Percentiles rank a stretch among this genome's conserved stretches.
Evolutionary conservation across 1,140 invertebrate genomes (phyloP).

Genomic region (Ips typographus): DNA sequence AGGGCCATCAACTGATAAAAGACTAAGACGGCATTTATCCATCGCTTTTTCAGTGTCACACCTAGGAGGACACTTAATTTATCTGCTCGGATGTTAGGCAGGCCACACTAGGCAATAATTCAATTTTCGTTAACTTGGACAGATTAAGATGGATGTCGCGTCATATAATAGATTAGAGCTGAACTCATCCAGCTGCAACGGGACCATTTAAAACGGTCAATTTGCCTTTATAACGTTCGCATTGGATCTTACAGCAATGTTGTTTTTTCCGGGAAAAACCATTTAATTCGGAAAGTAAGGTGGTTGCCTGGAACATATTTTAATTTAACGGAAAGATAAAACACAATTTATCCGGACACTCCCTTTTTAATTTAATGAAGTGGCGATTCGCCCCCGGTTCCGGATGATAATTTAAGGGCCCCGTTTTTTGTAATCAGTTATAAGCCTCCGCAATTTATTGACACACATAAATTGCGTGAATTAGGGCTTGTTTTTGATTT

Average conservation of each 20-base stretch:
- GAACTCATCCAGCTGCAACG: not conserved
- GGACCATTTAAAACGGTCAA: not conserved
- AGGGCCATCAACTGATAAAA: no score
- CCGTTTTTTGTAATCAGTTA: no score
- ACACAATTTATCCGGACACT: conserved; percentile 1
- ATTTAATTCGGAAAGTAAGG: not conserved
- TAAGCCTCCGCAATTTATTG: no score
- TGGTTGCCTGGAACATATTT: not conserved
- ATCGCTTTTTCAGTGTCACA: conserved; percentile 6
- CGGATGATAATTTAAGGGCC: not conserved
- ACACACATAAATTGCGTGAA: no score
- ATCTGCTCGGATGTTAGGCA: not conserved
- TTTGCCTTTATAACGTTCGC: not conserved
- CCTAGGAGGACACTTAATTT: conserved; percentile 1
- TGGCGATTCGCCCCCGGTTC: not conserved
- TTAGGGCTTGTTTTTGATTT: no score
- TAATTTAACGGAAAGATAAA: not conserved
- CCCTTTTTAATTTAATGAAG: conserved; percentile 2
- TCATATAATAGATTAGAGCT: not conserved
- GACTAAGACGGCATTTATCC: not conserved
- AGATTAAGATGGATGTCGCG: conserved; percentile 1
- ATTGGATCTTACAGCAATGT: not conserved
- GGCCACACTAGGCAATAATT: not conserved
- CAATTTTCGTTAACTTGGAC: conserved; percentile 2
- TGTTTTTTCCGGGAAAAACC: not conserved